phyloP scores from a whole-genome alignment of 2,888 invertebrate genomes.

The Limenitis camilla region DNA sequence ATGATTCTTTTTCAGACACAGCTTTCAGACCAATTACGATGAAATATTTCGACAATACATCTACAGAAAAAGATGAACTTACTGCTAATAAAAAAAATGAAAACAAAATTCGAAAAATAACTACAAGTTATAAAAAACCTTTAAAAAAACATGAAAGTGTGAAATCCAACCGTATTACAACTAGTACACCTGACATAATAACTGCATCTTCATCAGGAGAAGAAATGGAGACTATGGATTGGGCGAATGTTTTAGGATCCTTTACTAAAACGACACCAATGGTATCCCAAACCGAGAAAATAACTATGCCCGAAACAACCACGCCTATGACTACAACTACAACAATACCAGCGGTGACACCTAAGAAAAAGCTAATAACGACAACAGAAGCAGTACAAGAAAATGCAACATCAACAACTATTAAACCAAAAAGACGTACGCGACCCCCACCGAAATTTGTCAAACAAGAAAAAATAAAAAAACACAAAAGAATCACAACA shows the following conservation, averaged over 20 bases:
- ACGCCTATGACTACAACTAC: slow-evolving; percentile 23
- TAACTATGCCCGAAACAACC: slow-evolving; percentile 31
- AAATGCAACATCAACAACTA: slow-evolving; percentile 35
- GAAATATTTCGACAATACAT: slow-evolving; percentile 35
- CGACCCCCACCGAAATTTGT: slow-evolving; percentile 55
- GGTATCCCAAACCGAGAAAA: slow-evolving; percentile 39
- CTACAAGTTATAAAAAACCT: slow-evolving; percentile 36
- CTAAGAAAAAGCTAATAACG: slow-evolving; percentile 25
- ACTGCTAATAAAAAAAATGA: slow-evolving; percentile 32
- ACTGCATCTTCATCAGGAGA: slow-evolving; percentile 40
- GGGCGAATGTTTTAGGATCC: slow-evolving; percentile 55
- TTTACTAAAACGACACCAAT: slow-evolving; percentile 64
- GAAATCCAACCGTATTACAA: slow-evolving; percentile 39
- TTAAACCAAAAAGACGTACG: slow-evolving; percentile 50
- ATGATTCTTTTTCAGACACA: slow-evolving; percentile 44
- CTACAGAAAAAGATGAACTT: slow-evolving; percentile 29
- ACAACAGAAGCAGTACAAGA: slow-evolving; percentile 28
- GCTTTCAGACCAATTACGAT: slow-evolving; percentile 59
- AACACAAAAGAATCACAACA: slow-evolving; percentile 54
- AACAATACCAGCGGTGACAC: slow-evolving; percentile 25
- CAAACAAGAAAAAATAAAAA: slow-evolving; percentile 52
- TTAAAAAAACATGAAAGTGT: slow-evolving; percentile 46
- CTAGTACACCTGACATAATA: slow-evolving; percentile 49
- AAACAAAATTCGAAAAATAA: slow-evolving; percentile 40
- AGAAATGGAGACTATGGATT: slow-evolving; percentile 41